Evolutionary conservation across 2,113 vertebrate species (phyloP).

Genomic region (Pangasianodon hypophthalmus): DNA sequence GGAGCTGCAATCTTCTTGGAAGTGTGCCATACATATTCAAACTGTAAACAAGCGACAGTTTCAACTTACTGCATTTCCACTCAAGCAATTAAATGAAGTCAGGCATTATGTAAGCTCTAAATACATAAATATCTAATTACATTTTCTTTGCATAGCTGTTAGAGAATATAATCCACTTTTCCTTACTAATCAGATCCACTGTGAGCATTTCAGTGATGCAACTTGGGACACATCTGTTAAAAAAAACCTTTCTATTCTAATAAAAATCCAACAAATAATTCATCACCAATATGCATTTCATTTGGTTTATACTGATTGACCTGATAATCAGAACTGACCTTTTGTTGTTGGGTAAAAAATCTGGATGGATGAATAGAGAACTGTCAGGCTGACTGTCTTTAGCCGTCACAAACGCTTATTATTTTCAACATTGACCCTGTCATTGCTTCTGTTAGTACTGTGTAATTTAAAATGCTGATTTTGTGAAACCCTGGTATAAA

Average conservation of each 20-base stretch:
- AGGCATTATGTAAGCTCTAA: conserved; percentile 4
- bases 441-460: not conserved
- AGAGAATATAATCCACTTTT: not conserved
- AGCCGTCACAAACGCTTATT: not conserved
- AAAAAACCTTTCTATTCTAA: not conserved
- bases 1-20: not conserved
- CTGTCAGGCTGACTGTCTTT: not conserved
- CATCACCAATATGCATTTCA: not conserved
- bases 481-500: not conserved
- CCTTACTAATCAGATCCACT: not conserved
- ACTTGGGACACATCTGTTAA: not conserved
- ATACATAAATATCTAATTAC: conserved; percentile 10
- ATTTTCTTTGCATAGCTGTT: not conserved
- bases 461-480: conserved; percentile 14
- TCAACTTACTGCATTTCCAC: not conserved
- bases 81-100: conserved; percentile 9
- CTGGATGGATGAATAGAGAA: not conserved
- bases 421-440: conserved; percentile 1
- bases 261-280: not conserved
- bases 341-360: not conserved
- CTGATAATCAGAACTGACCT: not conserved
- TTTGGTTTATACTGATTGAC: not conserved
- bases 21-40: not conserved
- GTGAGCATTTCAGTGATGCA: not conserved
- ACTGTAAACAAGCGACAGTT: not conserved